phyloP scores from a whole-genome alignment of 92 coral and sea anemone genomes.

The Umimayanthus chanpuru region DNA sequence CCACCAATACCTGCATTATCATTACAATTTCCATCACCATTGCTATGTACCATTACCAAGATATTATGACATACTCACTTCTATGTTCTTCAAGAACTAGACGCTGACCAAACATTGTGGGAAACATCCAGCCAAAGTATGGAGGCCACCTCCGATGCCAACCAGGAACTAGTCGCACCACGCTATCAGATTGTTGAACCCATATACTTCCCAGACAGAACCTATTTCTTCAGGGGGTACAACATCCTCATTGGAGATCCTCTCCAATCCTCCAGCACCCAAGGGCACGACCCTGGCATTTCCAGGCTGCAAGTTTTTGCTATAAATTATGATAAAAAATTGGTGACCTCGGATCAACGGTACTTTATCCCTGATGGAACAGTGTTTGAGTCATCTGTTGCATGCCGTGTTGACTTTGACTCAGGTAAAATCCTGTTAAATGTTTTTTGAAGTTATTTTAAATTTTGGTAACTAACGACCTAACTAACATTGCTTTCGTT shows the following conservation, averaged over 20 bases:
- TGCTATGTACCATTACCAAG: too few species aligned
- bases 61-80: too few species aligned
- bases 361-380: constrained; percentile 13
- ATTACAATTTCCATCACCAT: too few species aligned
- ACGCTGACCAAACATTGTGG: neutral
- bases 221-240: constrained; percentile 11
- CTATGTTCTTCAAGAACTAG: neutral
- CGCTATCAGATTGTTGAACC: neutral
- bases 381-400: neutral
- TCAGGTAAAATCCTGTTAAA: neutral
- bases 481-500: too few species aligned
- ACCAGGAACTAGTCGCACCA: neutral
- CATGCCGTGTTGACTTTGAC: constrained; percentile 1
- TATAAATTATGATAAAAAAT: neutral
- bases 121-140: neutral
- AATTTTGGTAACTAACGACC: too few species aligned
- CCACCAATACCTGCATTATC: too few species aligned
- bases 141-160: neutral
- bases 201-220: neutral
- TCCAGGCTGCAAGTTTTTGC: neutral
- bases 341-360: neutral
- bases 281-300: constrained; percentile 14
- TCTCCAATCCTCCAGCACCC: neutral
- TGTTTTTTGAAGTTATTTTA: too few species aligned
- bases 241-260: neutral